A percentile compares a stretch with the other conserved stretches of the same genome.
phyloP scores from a whole-genome alignment of 2,113 vertebrate genomes.

The Pipa parva region DNA sequence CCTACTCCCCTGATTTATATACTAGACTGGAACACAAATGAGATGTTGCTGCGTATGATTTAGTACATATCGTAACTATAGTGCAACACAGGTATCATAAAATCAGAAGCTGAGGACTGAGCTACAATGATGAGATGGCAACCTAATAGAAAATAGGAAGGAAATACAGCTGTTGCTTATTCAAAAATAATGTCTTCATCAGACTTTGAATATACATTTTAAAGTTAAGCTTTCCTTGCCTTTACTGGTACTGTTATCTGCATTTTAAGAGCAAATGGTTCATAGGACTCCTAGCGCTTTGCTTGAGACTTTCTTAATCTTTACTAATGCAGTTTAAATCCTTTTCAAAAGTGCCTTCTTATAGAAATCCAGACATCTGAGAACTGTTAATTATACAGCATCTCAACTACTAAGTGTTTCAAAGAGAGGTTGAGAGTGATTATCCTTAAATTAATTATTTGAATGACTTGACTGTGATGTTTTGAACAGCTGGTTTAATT shows the following conservation, averaged over 20 bases:
- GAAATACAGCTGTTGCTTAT: too few species aligned
- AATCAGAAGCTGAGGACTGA: too few species aligned
- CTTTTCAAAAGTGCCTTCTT: constrained; percentile 34
- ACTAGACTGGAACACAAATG: too few species aligned
- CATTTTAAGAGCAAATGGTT: background rate
- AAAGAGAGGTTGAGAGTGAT: constrained; percentile 22
- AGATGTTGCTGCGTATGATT: too few species aligned
- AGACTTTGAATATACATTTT: background rate
- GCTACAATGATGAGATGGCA: too few species aligned
- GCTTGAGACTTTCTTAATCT: constrained; percentile 36
- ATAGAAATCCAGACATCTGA: constrained; percentile 31
- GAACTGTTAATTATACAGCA: constrained; percentile 33
- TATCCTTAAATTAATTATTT: constrained; percentile 28
- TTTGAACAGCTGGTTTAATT: constrained; percentile 16
- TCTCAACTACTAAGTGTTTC: constrained; percentile 26
- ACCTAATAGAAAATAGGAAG: too few species aligned
- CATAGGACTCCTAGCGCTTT: constrained; percentile 17
- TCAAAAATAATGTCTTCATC: too few species aligned
- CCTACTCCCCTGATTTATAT: too few species aligned
- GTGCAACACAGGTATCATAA: too few species aligned
- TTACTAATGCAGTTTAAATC: constrained; percentile 36
- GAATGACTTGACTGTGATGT: constrained; percentile 23
- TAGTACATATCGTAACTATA: too few species aligned
- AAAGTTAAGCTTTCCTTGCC: background rate
- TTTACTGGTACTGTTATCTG: background rate